Evolutionary conservation across 1,140 invertebrate genomes (phyloP).

Genomic region (Drosophila insularis): DNA sequence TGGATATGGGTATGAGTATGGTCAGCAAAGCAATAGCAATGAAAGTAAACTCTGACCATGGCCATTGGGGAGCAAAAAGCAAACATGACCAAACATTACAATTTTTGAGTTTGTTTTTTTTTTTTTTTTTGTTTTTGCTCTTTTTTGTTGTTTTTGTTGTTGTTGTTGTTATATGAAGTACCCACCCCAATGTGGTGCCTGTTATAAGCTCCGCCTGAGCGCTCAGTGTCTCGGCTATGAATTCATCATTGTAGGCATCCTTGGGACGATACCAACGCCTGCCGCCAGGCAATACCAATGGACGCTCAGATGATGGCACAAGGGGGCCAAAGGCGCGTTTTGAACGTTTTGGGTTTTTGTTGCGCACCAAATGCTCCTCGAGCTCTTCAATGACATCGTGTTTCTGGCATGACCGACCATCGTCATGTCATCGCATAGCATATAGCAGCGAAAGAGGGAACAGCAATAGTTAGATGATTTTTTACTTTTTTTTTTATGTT

Average conservation of each 20-base stretch:
- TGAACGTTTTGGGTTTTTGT: conserved; percentile 82
- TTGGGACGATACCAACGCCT: conserved; percentile 89
- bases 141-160: too few species aligned
- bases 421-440: conserved; percentile 44
- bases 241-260: conserved; percentile 90
- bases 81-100: conserved; percentile 35
- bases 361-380: conserved; percentile 82
- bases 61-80: conserved; percentile 10
- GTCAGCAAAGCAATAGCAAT: not conserved
- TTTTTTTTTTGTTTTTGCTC: conserved; percentile 12
- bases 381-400: conserved; percentile 83
- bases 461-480: conserved; percentile 17
- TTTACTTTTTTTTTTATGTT: not conserved
- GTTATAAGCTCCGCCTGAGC: conserved; percentile 90
- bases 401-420: conserved; percentile 56
- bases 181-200: conserved; percentile 89
- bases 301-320: conserved; percentile 83
- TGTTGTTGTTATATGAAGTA: conserved; percentile 21
- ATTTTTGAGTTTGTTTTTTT: not conserved
- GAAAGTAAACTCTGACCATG: conserved; percentile 21
- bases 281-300: conserved; percentile 87
- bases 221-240: conserved; percentile 89
- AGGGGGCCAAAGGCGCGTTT: conserved; percentile 84
- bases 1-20: conserved; percentile 10
- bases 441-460: conserved; percentile 16